Percentiles rank a stretch among this genome's conserved stretches.
phyloP scores from a whole-genome alignment of 2,113 vertebrate genomes.

The Lamprologus speciosus region DNA sequence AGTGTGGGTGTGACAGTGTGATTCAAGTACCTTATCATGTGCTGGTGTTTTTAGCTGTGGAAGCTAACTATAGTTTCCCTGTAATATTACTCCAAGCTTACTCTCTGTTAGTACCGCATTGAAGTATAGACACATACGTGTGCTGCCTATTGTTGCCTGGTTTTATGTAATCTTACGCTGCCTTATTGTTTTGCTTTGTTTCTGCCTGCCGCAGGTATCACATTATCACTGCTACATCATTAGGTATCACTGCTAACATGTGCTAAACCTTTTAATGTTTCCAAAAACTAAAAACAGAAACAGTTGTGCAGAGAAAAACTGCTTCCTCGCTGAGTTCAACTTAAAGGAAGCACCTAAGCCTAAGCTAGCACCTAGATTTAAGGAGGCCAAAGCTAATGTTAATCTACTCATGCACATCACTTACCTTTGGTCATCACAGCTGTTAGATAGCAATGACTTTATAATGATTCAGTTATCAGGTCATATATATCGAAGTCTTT shows the following conservation, averaged over 20 bases:
- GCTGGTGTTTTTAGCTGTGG: background rate
- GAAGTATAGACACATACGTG: background rate
- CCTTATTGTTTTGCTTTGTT: background rate
- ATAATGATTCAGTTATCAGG: background rate
- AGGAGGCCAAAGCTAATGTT: background rate
- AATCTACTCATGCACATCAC: background rate
- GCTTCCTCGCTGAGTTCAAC: background rate
- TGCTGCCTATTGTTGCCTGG: background rate
- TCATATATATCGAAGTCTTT: background rate
- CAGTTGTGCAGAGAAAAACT: background rate
- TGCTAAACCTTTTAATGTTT: background rate
- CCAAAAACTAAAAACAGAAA: background rate
- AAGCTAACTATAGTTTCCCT: background rate
- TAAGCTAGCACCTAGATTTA: background rate
- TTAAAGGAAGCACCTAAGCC: background rate
- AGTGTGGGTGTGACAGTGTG: background rate
- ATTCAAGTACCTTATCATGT: background rate
- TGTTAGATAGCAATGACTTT: background rate
- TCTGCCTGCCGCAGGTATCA: background rate
- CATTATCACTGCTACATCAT: background rate
- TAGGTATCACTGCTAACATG: background rate
- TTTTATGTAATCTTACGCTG: background rate
- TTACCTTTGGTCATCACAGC: background rate
- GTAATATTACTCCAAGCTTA: background rate
- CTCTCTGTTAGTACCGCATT: background rate